Conservation (phyloP, 2,797 vertebrate species). For the Neosalanx taihuensis region DNA sequence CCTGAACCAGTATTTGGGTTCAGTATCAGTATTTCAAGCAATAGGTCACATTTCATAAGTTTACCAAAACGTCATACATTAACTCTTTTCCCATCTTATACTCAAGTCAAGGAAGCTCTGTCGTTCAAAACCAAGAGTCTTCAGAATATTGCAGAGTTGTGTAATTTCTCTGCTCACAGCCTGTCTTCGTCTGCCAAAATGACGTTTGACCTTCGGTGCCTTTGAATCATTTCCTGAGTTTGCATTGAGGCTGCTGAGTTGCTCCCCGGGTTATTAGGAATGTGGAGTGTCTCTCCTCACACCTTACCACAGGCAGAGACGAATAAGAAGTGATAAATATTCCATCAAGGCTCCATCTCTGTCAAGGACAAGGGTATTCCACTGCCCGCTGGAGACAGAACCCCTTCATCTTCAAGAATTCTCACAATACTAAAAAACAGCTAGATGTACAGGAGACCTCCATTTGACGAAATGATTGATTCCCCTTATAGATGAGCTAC, state of each 20-base stretch:
- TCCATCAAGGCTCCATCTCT: slow-evolving; percentile 46
- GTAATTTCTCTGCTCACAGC: background rate
- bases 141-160: too few species aligned
- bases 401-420: slow-evolving; percentile 25
- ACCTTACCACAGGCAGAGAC: slow-evolving; percentile 53
- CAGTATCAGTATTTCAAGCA: too few species aligned
- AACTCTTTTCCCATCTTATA: too few species aligned
- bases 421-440: slow-evolving; percentile 30
- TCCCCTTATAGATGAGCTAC: background rate
- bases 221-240: slow-evolving; percentile 39
- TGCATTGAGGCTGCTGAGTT: slow-evolving; percentile 39
- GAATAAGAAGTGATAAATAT: slow-evolving; percentile 61
- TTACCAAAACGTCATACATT: too few species aligned
- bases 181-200: slow-evolving; percentile 44
- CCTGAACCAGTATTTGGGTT: too few species aligned
- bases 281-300: slow-evolving; percentile 35
- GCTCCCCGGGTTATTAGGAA: slow-evolving; percentile 54
- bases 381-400: slow-evolving; percentile 23
- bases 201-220: slow-evolving; percentile 45
- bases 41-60: too few species aligned
- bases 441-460: background rate
- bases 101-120: too few species aligned
- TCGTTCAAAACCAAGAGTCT: too few species aligned
- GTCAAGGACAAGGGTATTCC: slow-evolving; percentile 37
- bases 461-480: background rate